Evolutionary conservation across 2,113 vertebrate genomes (phyloP).

Genomic region (Xenopus tropicalis): DNA sequence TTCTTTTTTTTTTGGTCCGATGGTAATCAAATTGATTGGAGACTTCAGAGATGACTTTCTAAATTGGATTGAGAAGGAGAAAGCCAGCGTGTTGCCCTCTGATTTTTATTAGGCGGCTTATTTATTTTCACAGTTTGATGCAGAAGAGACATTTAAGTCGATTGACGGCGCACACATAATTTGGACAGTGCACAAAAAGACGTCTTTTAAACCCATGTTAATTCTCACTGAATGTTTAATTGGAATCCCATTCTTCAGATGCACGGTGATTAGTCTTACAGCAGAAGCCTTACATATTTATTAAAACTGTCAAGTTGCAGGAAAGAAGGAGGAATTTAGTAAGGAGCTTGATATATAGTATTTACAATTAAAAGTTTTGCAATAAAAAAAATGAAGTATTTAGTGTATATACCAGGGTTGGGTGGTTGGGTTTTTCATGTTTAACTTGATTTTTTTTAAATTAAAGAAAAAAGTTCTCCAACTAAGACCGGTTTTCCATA

Average conservation of each 20-base stretch:
- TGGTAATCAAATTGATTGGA: slow-evolving; percentile 36
- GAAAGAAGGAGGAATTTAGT: background rate
- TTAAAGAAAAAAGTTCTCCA: too few species aligned
- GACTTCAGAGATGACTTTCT: slow-evolving; percentile 26
- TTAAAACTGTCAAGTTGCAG: background rate
- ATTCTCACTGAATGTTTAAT: background rate
- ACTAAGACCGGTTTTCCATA: too few species aligned
- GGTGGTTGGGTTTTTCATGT: too few species aligned
- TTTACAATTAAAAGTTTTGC: too few species aligned
- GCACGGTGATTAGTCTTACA: background rate
- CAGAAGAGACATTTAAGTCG: slow-evolving; percentile 20
- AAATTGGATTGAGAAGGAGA: slow-evolving; percentile 24
- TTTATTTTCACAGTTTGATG: slow-evolving; percentile 39
- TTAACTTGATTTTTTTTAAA: too few species aligned
- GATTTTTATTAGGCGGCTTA: slow-evolving; percentile 20
- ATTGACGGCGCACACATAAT: slow-evolving; percentile 19
- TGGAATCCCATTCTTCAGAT: slow-evolving; percentile 1
- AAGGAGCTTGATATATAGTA: too few species aligned
- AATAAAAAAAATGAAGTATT: too few species aligned
- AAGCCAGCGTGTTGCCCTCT: slow-evolving; percentile 18
- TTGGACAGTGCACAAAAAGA: slow-evolving; percentile 4
- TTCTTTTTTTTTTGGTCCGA: slow-evolving; percentile 14
- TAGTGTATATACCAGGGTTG: too few species aligned
- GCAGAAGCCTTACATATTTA: too few species aligned
- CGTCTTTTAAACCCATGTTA: background rate